Evolutionary conservation across 2,888 invertebrate species (phyloP).

Genomic region (Tachystola acroxantha): DNA sequence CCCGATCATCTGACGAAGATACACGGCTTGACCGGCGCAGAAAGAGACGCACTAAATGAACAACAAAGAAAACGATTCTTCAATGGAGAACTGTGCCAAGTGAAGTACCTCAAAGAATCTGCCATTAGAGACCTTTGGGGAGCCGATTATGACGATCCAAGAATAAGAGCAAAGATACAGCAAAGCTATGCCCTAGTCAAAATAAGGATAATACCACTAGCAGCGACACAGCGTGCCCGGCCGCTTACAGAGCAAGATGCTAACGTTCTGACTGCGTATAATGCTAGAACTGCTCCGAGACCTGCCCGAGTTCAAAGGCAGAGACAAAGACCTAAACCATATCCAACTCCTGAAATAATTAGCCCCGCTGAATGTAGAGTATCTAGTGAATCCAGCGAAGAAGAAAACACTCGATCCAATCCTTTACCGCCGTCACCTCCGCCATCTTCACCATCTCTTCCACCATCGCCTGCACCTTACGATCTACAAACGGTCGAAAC

Average conservation of each 20-base stretch:
- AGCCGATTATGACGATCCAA: constrained; percentile 66
- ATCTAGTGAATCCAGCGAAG: constrained; percentile 71
- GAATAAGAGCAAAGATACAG: constrained; percentile 68
- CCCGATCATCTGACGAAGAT: constrained; percentile 73
- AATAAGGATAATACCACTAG: constrained; percentile 68
- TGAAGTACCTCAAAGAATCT: constrained; percentile 68
- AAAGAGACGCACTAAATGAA: constrained; percentile 69
- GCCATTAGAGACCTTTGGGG: constrained; percentile 75
- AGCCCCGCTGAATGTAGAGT: constrained; percentile 50
- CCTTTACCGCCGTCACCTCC: constrained; percentile 65
- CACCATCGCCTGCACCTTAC: constrained; percentile 65
- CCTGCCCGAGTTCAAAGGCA: constrained; percentile 57
- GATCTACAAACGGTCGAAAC: constrained; percentile 68
- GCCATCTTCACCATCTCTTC: constrained; percentile 64
- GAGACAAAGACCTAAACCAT: constrained; percentile 55
- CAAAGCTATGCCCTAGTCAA: constrained; percentile 72
- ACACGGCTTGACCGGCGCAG: constrained; percentile 68
- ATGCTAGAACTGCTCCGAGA: constrained; percentile 68
- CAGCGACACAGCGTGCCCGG: constrained; percentile 64
- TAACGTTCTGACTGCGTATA: constrained; percentile 71
- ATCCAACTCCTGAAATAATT: constrained; percentile 50
- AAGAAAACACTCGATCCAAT: constrained; percentile 57
- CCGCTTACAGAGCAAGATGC: constrained; percentile 74
- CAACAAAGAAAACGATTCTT: constrained; percentile 73
- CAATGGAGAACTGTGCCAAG: constrained; percentile 75